Evolutionary conservation across 2,888 invertebrate species (phyloP).

Genomic region (Drosophila falleni): DNA sequence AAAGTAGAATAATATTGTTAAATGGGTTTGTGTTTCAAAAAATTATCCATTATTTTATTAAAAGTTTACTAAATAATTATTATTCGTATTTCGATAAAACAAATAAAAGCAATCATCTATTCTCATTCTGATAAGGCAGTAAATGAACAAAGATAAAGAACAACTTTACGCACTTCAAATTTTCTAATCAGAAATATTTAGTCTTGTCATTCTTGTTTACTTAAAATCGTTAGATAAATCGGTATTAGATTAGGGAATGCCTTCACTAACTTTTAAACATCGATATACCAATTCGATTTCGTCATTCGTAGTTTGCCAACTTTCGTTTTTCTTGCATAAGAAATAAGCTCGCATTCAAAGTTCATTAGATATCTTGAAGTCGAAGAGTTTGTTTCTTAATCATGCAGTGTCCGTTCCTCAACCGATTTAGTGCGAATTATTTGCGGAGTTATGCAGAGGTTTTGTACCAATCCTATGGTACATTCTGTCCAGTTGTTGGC

Average conservation of each 20-base stretch:
- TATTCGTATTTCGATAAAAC: too few species aligned
- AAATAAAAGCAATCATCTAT: not conserved
- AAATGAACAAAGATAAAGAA: not conserved
- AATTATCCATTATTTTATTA: too few species aligned
- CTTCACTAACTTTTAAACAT: slow-evolving; percentile 16
- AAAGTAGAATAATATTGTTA: too few species aligned
- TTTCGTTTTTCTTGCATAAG: slow-evolving; percentile 70
- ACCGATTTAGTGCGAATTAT: slow-evolving; percentile 91
- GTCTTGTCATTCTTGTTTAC: not conserved
- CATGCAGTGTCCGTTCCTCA: slow-evolving; percentile 96
- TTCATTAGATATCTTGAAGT: slow-evolving; percentile 29
- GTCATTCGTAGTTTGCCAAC: slow-evolving; percentile 24
- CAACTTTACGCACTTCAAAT: not conserved
- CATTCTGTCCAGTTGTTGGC: slow-evolving; percentile 90
- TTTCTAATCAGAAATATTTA: slow-evolving; percentile 5
- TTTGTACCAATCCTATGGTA: slow-evolving; percentile 92
- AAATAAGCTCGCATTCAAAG: slow-evolving; percentile 44
- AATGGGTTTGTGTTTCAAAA: too few species aligned
- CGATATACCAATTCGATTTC: slow-evolving; percentile 39
- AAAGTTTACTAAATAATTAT: too few species aligned
- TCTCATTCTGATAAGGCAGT: not conserved
- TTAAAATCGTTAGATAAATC: not conserved
- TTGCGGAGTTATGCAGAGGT: slow-evolving; percentile 92
- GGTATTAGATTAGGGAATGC: slow-evolving; percentile 3
- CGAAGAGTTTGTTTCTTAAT: slow-evolving; percentile 21